phyloP scores from a whole-genome alignment of 2,113 vertebrate genomes.

The Budorcas taxicolor region DNA sequence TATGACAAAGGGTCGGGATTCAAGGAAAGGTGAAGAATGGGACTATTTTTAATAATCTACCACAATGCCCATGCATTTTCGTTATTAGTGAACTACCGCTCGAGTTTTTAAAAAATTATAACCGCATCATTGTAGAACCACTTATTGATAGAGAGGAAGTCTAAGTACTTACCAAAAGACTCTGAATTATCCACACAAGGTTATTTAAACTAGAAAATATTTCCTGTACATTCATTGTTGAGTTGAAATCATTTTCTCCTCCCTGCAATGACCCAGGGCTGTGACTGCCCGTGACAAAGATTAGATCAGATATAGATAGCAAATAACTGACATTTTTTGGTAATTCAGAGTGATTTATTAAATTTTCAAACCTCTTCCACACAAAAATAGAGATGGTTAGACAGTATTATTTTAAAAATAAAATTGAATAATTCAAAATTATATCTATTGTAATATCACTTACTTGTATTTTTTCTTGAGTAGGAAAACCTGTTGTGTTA shows the following conservation, averaged over 20 bases:
- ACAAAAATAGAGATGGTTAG: background rate
- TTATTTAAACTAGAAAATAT: background rate
- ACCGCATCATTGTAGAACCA: background rate
- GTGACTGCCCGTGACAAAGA: background rate
- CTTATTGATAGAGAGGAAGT: background rate
- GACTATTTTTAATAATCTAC: background rate
- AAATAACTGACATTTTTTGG: background rate
- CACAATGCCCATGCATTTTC: background rate
- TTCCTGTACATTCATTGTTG: background rate
- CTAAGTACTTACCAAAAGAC: background rate
- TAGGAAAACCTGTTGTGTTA: background rate
- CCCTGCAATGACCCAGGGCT: background rate
- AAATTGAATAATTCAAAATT: background rate
- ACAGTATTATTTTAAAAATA: background rate
- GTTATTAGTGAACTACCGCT: background rate
- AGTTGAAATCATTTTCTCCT: background rate
- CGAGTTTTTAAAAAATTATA: background rate
- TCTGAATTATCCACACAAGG: background rate
- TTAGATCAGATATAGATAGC: background rate
- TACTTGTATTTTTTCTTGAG: conserved; percentile 13
- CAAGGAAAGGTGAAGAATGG: background rate
- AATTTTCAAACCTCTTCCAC: background rate
- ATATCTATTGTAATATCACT: background rate
- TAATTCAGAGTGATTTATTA: background rate
- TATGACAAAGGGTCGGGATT: background rate